A percentile compares a stretch with the other conserved stretches of the same genome.
Conservation (phyloP, 2,113 vertebrate genomes). For the Periophthalmodon schlosseri region DNA sequence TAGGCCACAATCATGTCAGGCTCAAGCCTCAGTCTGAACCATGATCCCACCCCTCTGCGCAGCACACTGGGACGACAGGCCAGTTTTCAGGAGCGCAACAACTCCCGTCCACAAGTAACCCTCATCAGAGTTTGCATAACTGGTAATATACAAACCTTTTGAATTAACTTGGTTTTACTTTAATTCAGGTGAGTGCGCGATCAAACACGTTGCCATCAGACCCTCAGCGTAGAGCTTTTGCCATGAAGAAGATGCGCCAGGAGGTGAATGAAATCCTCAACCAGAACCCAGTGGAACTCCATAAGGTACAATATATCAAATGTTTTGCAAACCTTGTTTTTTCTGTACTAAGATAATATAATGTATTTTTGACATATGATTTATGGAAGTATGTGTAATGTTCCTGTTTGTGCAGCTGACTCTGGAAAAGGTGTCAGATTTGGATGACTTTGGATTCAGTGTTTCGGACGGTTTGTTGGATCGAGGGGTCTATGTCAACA, state of each 20-base stretch:
- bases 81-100: slow-evolving; percentile 95
- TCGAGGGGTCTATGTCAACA: slow-evolving; percentile 96
- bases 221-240: slow-evolving; percentile 88
- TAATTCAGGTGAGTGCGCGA: slow-evolving; percentile 82
- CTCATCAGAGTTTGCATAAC: background rate
- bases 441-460: slow-evolving; percentile 98
- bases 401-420: slow-evolving; percentile 79
- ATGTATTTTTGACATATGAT: background rate
- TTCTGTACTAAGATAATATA: background rate
- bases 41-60: slow-evolving; percentile 84
- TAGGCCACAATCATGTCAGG: slow-evolving; percentile 99
- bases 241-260: slow-evolving; percentile 94
- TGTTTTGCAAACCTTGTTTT: background rate
- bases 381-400: background rate
- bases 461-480: slow-evolving; percentile 94
- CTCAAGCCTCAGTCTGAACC: slow-evolving; percentile 94
- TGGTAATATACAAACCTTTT: background rate
- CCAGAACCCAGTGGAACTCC: slow-evolving; percentile 96
- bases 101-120: slow-evolving; percentile 83
- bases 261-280: slow-evolving; percentile 95
- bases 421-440: slow-evolving; percentile 88
- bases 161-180: background rate
- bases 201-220: slow-evolving; percentile 96
- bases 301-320: slow-evolving; percentile 81
- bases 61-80: slow-evolving; percentile 92